phyloP scores from a whole-genome alignment of 2,113 vertebrate genomes.

The Cyanoderma ruficeps region DNA sequence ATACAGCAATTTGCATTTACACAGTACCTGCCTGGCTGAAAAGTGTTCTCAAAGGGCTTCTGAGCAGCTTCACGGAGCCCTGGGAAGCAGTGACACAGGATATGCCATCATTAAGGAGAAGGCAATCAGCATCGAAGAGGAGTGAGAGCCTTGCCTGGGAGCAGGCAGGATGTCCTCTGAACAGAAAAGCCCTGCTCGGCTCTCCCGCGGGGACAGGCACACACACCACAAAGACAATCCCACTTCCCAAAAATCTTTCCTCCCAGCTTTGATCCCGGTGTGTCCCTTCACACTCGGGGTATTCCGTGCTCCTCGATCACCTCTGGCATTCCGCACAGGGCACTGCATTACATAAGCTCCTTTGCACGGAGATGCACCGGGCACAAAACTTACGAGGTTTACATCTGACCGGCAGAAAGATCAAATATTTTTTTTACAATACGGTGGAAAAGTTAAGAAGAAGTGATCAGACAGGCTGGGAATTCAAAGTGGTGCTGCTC shows the following conservation, averaged over 20 bases:
- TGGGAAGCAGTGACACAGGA: not conserved
- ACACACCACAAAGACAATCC: not conserved
- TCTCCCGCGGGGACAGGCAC: not conserved
- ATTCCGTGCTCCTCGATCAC: not conserved
- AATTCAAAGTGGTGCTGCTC: not conserved
- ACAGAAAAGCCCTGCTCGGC: not conserved
- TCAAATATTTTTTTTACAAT: not conserved
- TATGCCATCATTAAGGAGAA: not conserved
- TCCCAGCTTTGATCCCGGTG: not conserved
- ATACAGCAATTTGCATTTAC: not conserved
- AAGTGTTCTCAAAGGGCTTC: conserved; percentile 7
- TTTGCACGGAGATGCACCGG: conserved; percentile 23
- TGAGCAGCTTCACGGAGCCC: not conserved
- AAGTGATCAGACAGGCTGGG: not conserved
- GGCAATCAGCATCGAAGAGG: not conserved
- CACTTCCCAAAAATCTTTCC: not conserved
- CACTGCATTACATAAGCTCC: conserved; percentile 33
- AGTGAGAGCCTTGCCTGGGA: not conserved
- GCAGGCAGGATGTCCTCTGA: not conserved
- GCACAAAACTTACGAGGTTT: conserved; percentile 20
- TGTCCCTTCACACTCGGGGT: not conserved
- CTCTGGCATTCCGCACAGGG: not conserved
- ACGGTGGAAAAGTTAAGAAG: conserved; percentile 45
- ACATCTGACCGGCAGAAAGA: not conserved
- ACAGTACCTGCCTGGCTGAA: not conserved